Evolutionary conservation across 2,888 invertebrate species (phyloP), one percentile per base, ranked within the genome.

Genomic region (Andrena trimmerana): DNA sequence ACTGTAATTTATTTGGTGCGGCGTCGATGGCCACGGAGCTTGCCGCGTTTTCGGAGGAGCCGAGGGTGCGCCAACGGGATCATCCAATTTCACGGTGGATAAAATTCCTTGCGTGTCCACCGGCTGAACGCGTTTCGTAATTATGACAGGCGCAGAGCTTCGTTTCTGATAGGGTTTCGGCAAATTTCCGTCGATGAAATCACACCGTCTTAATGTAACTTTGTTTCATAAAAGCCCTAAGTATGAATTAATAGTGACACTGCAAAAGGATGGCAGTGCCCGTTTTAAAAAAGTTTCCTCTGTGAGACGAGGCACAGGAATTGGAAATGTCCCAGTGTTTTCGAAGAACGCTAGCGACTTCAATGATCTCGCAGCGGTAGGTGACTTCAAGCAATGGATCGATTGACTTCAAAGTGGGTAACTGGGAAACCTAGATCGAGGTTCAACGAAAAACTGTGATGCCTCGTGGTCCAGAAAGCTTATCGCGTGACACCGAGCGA

Each of bases 11-110:
- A 88, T 72, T 76, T 78, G 66, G 59, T 70, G 81, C 77, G 78
- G 82, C 78, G 81, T 79, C 79, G 75, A 85, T 81, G 60, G 69
- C 65, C 73, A 52, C 63, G 66, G 72, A 76, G 65, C 70, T 78
- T 48, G 52, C 63, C 54, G 70, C 52, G 57, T 77, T 76, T 77
- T 62, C 76, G 33, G n/a, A 68, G 57, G 54, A 69, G 57, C n/a
- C 24, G 57, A 10, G 36, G 36, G 31, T 33, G 27, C 10, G 10
- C 8, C 24, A 27, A 57, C 73, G 81, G 74, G 88, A 87, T 83
- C 88, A 86, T 87, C 86, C 87, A 87, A 87, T 87, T 87, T 87
- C 86, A 87, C 86, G 87, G 87, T 83, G 78, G 77, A 85, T 79
- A 75, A 77, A 69, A 87, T 85, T 85, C 69, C 85, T 81, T 70